Evolutionary conservation across 2,113 vertebrate species (phyloP).

Genomic region (Phaetusa simplex): DNA sequence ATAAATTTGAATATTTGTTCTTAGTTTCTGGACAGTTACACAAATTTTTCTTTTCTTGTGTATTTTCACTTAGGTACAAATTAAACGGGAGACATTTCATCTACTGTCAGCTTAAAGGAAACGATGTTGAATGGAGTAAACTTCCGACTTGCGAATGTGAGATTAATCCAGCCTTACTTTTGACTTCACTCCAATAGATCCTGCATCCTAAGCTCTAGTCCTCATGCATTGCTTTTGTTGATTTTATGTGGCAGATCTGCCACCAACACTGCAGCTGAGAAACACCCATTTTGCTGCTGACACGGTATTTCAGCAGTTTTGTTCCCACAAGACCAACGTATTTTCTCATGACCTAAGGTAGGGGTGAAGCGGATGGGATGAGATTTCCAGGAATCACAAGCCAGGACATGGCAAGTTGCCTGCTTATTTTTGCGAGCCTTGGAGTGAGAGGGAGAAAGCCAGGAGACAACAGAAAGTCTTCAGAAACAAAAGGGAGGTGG

Average conservation of each 20-base stretch:
- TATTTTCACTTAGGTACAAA: constrained; percentile 19
- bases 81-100: background rate
- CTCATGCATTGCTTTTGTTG: rapidly evolving
- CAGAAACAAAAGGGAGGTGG: background rate
- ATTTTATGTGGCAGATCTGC: rapidly evolving
- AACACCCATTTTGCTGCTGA: background rate
- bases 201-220: rapidly evolving
- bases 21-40: background rate
- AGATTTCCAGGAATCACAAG: background rate
- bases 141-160: constrained; percentile 49
- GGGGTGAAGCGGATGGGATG: background rate
- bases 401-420: background rate
- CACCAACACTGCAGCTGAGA: background rate
- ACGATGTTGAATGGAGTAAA: background rate
- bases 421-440: background rate
- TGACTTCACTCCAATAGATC: background rate
- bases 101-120: background rate
- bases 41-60: rapidly evolving
- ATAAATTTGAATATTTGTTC: rapidly evolving
- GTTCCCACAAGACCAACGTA: background rate
- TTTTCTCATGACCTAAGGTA: background rate
- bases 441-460: background rate
- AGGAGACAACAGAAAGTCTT: background rate
- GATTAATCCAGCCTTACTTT: background rate
- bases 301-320: background rate